These are phyloP conservation scores for Sander lucioperca DNA, from an alignment of 2,113 vertebrate species.

Conservation along the genomic window DNA sequence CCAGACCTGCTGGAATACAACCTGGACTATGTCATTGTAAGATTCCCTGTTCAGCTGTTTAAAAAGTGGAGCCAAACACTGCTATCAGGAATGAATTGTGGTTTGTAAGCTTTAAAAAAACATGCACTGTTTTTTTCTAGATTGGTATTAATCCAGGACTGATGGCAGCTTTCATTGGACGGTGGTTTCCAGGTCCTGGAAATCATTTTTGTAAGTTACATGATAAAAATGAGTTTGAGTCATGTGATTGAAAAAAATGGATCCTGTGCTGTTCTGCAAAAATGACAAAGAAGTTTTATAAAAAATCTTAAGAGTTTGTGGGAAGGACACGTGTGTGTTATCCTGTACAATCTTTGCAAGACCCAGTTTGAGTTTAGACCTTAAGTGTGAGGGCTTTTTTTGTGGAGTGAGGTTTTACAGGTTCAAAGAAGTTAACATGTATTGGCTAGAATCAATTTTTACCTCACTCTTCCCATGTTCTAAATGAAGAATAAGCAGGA, in stretches of 20 bases:
- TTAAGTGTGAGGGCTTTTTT: neutral
- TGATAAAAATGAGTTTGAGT: neutral
- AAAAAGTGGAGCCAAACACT: neutral
- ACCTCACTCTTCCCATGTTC: neutral
- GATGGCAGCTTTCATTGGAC: slow-evolving; percentile 97
- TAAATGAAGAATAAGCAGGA: neutral
- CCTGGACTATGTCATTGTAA: slow-evolving; percentile 98
- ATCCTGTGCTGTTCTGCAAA: neutral
- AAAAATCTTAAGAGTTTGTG: neutral
- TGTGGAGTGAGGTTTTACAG: neutral
- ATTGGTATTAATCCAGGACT: slow-evolving; percentile 98
- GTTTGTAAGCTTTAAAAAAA: neutral
- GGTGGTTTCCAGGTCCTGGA: slow-evolving; percentile 97
- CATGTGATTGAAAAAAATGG: neutral
- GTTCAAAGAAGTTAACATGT: neutral
- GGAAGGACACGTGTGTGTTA: neutral
- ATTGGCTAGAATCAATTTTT: neutral
- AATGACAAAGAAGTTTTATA: no score
- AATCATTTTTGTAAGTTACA: slow-evolving; percentile 96
- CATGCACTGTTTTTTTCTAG: slow-evolving; percentile 74
- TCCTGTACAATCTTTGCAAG: neutral
- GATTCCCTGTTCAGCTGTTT: slow-evolving; percentile 44
- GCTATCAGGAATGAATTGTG: neutral
- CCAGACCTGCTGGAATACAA: slow-evolving; percentile 96
- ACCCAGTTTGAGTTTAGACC: neutral